Base-by-base conservation (phyloP, 2,797 vertebrate species). In the Macrochelys suwanniensis region DNA sequence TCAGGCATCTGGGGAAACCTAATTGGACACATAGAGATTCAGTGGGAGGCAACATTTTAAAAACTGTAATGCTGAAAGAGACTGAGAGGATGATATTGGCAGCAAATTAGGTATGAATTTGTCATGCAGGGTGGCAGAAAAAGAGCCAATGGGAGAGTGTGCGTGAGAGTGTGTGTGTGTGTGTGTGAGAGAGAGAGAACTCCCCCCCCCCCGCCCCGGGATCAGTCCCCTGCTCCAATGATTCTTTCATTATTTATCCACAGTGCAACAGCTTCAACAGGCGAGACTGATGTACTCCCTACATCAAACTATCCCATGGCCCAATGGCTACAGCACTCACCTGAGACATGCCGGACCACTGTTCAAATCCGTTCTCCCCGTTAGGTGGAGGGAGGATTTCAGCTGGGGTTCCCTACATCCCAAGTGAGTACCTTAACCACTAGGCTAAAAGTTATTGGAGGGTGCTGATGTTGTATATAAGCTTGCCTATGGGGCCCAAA, bases 1-100 rank as follows among this genome's bases (percentile, higher is more conserved):
- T 97, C 94, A 97, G 78, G 94, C 93, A 96, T 93, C 96, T 97
- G 93, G 97, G 93, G 94, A 97, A 96, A 94, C 87, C 95, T 97
- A 97, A 96, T 96, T 96, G 97, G 96, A 96, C 65, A 57, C 26
- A 92, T 81, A 85, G 25, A 84, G 81, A 89, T 85, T 94, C 86
- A 96, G 81, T 88, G 49, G 61, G 89, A 97, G 79, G 87, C 94
- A 96, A 94, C 91, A 80, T 93, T 90, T 89, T 82, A 78, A 96
- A 96, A 97, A 89, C 80, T 80, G 31, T 23, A 45, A 33, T 53
- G 68, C 89, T 96, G 80, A 94, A 93, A 95, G 79, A 93, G 61
- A 77, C 85, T 74, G 78, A 96, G 74, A 91, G 47, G n/a, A 57
- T 96, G 87, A 94, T 85, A 94, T 23, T 90, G 89, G 47, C 80